phyloP scores from a whole-genome alignment of 2,797 vertebrate genomes.

The Scomberomorus guttatus region DNA sequence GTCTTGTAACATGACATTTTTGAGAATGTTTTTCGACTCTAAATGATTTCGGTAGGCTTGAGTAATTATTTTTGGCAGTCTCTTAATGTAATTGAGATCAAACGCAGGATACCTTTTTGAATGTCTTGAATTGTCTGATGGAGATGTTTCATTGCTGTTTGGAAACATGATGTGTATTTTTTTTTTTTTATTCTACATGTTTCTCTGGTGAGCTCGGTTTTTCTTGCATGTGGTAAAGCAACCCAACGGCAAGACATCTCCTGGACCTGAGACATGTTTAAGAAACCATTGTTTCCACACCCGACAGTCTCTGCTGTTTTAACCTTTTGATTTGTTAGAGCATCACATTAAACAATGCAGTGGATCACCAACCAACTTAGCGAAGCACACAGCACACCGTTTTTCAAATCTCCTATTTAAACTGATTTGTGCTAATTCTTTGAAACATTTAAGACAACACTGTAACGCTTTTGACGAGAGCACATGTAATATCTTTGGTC shows the following conservation, averaged over 20 bases:
- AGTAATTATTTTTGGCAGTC: slow-evolving; percentile 69
- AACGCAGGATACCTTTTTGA: slow-evolving; percentile 74
- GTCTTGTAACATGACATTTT: slow-evolving; percentile 77
- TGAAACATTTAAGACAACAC: slow-evolving; percentile 53
- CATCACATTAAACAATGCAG: slow-evolving; percentile 62
- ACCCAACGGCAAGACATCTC: slow-evolving; percentile 54
- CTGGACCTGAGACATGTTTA: slow-evolving; percentile 59
- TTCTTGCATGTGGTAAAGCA: slow-evolving; percentile 73
- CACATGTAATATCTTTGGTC: slow-evolving; percentile 62
- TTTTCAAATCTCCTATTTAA: slow-evolving; percentile 56
- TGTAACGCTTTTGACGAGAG: slow-evolving; percentile 70
- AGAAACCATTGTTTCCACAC: slow-evolving; percentile 58
- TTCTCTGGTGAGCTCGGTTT: slow-evolving; percentile 65
- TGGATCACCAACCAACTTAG: slow-evolving; percentile 64
- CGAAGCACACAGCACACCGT: slow-evolving; percentile 71
- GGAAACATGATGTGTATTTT: slow-evolving; percentile 65
- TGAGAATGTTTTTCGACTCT: slow-evolving; percentile 78
- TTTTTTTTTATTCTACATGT: slow-evolving; percentile 59
- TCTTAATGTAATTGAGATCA: slow-evolving; percentile 72
- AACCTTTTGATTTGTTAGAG: slow-evolving; percentile 53
- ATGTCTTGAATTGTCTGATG: slow-evolving; percentile 73
- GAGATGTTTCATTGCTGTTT: slow-evolving; percentile 68
- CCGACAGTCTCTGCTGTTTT: slow-evolving; percentile 47
- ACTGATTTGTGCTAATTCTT: slow-evolving; percentile 59
- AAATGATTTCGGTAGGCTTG: slow-evolving; percentile 67